Evolutionary conservation across 2,888 invertebrate species (phyloP).

Genomic region (Pristionchus entomophagus): DNA sequence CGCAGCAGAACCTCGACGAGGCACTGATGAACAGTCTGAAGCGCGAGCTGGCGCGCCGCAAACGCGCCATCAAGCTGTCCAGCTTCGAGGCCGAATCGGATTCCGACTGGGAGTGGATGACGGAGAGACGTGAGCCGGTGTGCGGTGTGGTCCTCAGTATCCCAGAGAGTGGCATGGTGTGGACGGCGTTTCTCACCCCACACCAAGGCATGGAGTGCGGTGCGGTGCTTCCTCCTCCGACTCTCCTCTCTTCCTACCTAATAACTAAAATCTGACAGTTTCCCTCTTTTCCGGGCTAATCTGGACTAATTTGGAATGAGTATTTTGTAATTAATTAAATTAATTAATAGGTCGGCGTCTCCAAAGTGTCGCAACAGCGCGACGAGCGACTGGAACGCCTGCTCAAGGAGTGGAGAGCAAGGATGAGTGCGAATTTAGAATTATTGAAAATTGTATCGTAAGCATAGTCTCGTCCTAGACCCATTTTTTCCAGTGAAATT

Average conservation of each 20-base stretch:
- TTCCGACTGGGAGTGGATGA: not conserved
- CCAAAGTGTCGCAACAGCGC: not conserved
- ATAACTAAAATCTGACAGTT: not conserved
- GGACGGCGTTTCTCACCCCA: slow-evolving; percentile 6
- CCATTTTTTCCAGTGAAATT: too few species aligned
- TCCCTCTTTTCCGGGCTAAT: not conserved
- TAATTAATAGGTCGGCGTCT: not conserved
- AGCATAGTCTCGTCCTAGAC: too few species aligned
- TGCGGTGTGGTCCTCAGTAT: slow-evolving; percentile 15
- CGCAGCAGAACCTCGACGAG: slow-evolving; percentile 27
- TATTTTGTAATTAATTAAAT: not conserved
- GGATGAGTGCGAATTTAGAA: not conserved
- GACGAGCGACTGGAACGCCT: slow-evolving; percentile 21
- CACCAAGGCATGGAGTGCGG: not conserved
- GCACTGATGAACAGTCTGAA: slow-evolving; percentile 40
- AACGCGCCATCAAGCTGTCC: slow-evolving; percentile 15
- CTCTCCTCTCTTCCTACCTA: not conserved
- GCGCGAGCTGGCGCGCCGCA: slow-evolving; percentile 4
- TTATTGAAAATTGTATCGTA: too few species aligned
- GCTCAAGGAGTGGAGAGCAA: slow-evolving; percentile 2
- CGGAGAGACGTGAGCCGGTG: not conserved
- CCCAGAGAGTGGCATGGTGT: not conserved
- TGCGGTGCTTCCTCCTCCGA: not conserved
- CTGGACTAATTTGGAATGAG: not conserved
- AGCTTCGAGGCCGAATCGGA: not conserved